A percentile compares a stretch with the other conserved stretches of the same genome.
These are phyloP conservation scores for Corythoichthys haematopterus DNA, from an alignment of 2,113 vertebrate species.

Conservation along the genomic window DNA sequence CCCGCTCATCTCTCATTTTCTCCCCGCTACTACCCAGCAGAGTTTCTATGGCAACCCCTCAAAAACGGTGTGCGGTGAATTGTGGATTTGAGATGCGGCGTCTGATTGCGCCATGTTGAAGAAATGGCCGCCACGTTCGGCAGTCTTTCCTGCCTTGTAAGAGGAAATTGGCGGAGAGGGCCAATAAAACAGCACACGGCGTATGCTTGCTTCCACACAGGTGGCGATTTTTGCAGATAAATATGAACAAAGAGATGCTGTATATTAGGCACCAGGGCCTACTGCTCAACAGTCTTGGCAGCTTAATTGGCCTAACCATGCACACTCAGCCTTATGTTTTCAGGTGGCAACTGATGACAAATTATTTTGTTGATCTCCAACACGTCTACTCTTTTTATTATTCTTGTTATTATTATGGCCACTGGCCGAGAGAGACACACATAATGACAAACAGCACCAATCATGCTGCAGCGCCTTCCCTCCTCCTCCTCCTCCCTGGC, in stretches of 20 bases:
- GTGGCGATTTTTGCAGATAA: constrained; percentile 36
- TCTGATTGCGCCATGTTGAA: constrained; percentile 71
- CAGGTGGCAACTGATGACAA: constrained; percentile 42
- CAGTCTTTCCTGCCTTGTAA: constrained; percentile 52
- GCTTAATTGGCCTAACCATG: constrained; percentile 16
- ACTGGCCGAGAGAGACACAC: constrained; percentile 15
- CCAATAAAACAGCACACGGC: constrained; percentile 64
- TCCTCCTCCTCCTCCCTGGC: constrained; percentile 3
- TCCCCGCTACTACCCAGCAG: constrained; percentile 70
- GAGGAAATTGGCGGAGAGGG: constrained; percentile 65
- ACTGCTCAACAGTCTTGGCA: constrained; percentile 42
- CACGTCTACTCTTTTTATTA: constrained; percentile 13
- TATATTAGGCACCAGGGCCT: constrained; percentile 56
- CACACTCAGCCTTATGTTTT: constrained; percentile 37
- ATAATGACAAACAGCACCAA: constrained; percentile 18
- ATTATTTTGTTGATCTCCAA: constrained; percentile 23
- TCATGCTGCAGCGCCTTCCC: constrained; percentile 5
- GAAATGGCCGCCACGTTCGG: constrained; percentile 68
- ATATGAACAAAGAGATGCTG: constrained; percentile 18
- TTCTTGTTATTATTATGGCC: constrained; percentile 11
- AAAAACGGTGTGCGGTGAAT: constrained; percentile 73
- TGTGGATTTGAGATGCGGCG: constrained; percentile 69
- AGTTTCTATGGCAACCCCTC: constrained; percentile 79
- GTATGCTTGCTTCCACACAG: constrained; percentile 63
- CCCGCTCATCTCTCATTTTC: constrained; percentile 73